Conservation (phyloP, 2,888 invertebrate genomes). For the Ernsta delagoae region DNA sequence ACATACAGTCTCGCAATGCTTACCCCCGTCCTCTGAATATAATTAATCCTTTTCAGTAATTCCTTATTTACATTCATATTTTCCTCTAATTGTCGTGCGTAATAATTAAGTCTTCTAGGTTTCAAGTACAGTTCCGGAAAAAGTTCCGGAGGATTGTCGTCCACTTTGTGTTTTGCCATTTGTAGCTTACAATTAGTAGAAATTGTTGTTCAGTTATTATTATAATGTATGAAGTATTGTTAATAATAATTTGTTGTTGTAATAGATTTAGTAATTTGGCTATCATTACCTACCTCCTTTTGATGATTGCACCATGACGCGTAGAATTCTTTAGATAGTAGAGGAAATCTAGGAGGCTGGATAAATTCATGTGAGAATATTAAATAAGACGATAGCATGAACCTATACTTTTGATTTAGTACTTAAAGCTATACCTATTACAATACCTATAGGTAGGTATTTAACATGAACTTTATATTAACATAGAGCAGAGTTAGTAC, state of each 20-base stretch:
- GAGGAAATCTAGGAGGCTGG: slow-evolving; percentile 71
- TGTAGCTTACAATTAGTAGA: too few species aligned
- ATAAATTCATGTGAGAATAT: slow-evolving; percentile 39
- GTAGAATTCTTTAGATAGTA: slow-evolving; percentile 65
- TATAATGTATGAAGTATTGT: too few species aligned
- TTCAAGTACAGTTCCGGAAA: slow-evolving; percentile 82
- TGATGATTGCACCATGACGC: slow-evolving; percentile 73
- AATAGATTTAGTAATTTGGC: not conserved
- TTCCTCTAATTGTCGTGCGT: slow-evolving; percentile 69
- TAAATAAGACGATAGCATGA: too few species aligned
- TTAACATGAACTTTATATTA: too few species aligned
- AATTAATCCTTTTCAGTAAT: slow-evolving; percentile 84
- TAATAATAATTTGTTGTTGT: not conserved
- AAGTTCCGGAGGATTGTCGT: slow-evolving; percentile 82
- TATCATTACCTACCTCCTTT: slow-evolving; percentile 66
- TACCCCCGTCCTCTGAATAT: slow-evolving; percentile 85
- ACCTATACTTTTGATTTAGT: too few species aligned
- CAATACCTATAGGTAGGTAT: too few species aligned
- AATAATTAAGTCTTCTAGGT: slow-evolving; percentile 77
- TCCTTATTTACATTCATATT: slow-evolving; percentile 84
- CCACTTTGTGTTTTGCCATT: slow-evolving; percentile 69
- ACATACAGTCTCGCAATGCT: slow-evolving; percentile 35
- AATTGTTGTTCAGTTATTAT: too few species aligned
- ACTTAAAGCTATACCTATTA: too few species aligned
- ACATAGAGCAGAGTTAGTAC: too few species aligned